Percentiles rank a stretch among this genome's conserved stretches.
These are phyloP conservation scores for Scaptomyza graminum DNA, from an alignment of 1,140 invertebrate species.

Conservation along the genomic window DNA sequence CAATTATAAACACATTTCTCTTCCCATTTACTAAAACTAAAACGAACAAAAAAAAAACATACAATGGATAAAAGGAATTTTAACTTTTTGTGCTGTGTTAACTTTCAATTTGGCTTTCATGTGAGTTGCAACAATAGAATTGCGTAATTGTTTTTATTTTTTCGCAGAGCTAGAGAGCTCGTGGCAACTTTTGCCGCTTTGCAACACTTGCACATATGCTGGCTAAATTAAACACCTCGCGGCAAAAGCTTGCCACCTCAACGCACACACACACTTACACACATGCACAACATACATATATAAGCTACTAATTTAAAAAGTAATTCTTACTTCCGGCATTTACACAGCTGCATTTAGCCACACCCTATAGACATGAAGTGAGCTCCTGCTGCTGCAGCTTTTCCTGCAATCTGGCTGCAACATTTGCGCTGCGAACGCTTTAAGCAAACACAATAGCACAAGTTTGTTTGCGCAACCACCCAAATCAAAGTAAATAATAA, in stretches of 20 bases:
- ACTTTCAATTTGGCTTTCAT: slow-evolving; percentile 72
- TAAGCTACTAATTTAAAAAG: slow-evolving; percentile 79
- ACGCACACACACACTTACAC: not conserved
- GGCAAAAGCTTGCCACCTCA: slow-evolving; percentile 32
- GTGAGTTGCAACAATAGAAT: slow-evolving; percentile 57
- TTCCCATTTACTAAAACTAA: slow-evolving; percentile 10
- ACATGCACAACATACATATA: not conserved
- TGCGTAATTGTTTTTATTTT: slow-evolving; percentile 59
- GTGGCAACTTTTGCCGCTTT: slow-evolving; percentile 68
- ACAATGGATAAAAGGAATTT: not conserved
- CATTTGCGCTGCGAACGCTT: slow-evolving; percentile 35
- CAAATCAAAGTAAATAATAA: slow-evolving; percentile 76
- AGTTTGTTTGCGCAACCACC: slow-evolving; percentile 67
- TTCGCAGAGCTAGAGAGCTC: slow-evolving; percentile 5
- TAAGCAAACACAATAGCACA: slow-evolving; percentile 58
- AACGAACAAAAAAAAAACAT: not conserved
- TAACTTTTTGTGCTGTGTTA: slow-evolving; percentile 54
- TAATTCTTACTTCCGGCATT: slow-evolving; percentile 80
- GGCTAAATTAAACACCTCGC: slow-evolving; percentile 64
- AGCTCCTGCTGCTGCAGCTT: slow-evolving; percentile 12
- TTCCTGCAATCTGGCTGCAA: slow-evolving; percentile 27
- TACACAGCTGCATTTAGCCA: slow-evolving; percentile 70
- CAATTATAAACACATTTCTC: slow-evolving; percentile 73
- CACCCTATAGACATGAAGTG: slow-evolving; percentile 7
- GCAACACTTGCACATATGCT: slow-evolving; percentile 64